Evolutionary conservation across 2,797 vertebrate species (phyloP).

Genomic region (Arnoldichthys spilopterus): DNA sequence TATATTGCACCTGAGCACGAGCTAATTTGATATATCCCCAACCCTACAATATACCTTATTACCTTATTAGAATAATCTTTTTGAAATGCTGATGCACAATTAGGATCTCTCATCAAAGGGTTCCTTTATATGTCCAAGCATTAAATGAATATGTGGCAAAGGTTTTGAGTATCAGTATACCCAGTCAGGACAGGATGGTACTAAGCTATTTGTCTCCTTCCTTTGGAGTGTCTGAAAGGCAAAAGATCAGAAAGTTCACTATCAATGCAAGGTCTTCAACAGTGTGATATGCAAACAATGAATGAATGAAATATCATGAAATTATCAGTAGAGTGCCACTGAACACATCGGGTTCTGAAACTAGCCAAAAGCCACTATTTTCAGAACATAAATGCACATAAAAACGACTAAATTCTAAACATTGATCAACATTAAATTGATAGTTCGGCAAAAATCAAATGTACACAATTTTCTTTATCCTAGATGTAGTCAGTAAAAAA

Average conservation of each 20-base stretch:
- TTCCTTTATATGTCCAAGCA: background rate
- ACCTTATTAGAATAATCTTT: background rate
- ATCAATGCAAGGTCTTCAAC: slow-evolving; percentile 24
- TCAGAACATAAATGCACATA: background rate
- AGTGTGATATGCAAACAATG: background rate
- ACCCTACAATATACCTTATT: background rate
- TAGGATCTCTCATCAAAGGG: background rate
- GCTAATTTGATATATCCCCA: background rate
- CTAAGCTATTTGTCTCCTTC: slow-evolving; percentile 61
- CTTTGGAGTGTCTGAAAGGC: slow-evolving; percentile 64
- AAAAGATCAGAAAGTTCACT: slow-evolving; percentile 43
- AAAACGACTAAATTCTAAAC: background rate
- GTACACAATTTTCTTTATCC: background rate
- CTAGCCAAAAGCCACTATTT: background rate
- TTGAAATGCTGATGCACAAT: background rate
- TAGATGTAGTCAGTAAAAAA: no score
- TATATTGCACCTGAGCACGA: slow-evolving; percentile 21
- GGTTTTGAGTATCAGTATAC: background rate
- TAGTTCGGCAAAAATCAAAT: background rate
- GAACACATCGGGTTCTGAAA: background rate
- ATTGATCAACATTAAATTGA: background rate
- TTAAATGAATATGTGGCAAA: background rate
- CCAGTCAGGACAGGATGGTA: background rate
- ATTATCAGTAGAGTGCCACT: background rate
- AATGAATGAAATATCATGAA: background rate